Evolutionary conservation across 2,797 vertebrate species (phyloP), one percentile per base, ranked within the genome.

Genomic region (Lacerta bilineata): DNA sequence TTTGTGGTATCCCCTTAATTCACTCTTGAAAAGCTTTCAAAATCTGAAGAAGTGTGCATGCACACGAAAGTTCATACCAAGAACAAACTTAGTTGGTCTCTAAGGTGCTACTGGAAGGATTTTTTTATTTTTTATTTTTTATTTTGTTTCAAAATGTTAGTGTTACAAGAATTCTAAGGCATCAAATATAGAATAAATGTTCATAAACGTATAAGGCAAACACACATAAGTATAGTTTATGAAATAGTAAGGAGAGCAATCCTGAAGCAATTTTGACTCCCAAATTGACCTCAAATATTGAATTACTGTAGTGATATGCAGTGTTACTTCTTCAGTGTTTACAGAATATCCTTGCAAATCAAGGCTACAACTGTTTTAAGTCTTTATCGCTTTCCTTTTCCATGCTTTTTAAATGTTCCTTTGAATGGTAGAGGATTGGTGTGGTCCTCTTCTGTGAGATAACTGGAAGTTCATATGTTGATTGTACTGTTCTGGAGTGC

Each of bases 1-100:
- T 77, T 72, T 36, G n/a, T 68, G 75, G 39, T 59, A 29, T 61
- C 68, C 50, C 41, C 11, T 39, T 77, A 61, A 84, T 84, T 88
- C 33, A 64, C 41, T 61, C 11, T 46, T 20, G 1, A 8, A 74
- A 71, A 8, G 36, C 64, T 41, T 88, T 69, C 25, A 77, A 39
- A 33, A 79, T 59, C 33, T 33, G 33, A 33, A 33, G 33, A 33
- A 33, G 33, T 33, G 33, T 33, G 33, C 33, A 33, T 33, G 33
- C 33, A 33, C 33, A 33, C 33, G 33, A 33, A 33, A 33, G 33
- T 33, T 33, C 33, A 33, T 33, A 33, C 33, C 33, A 33, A 33
- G 33, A 33, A 33, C 33, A 33, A 33, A 33, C 33, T 33, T 33
- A 33, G 33, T 33, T 33, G 33, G 33, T 33, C 33, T 33, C 33